Evolutionary conservation across 2,888 invertebrate genomes (phyloP), one percentile per base, ranked within the genome.

Genomic region (Smittia sp.): DNA sequence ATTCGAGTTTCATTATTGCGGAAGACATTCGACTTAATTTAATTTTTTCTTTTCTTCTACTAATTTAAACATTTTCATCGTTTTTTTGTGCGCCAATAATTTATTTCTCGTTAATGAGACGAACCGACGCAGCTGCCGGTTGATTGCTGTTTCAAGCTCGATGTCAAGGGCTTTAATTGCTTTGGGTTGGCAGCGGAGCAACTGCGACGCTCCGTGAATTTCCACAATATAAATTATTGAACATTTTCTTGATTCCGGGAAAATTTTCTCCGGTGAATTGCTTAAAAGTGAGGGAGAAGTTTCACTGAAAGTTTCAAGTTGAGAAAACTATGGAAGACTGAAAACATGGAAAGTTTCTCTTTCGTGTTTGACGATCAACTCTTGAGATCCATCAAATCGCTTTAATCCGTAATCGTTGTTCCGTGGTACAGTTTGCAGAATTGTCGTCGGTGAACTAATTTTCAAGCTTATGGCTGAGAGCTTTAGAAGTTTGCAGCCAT

Each of bases 241-340:
- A 9, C 58, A 58, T 58, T 58, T 58, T 46, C 22, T 58, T 15
- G n/a, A 58, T 22, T 58, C 58, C 58, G 20, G 58, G 58, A 58
- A 58, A 58, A 58, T 22, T 9, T 58, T 58, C 58, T 7, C 58
- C 58, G 58, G 58, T 22, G 58, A 58, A 13, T 58, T 58, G 58
- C 58, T 58, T 52, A 58, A 58, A 46, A 22, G 22, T 18, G 13
- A 58, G 58, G 2, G 20, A 58, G 18, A 22, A 58, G 58, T 58
- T 46, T 46, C 15, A 32, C 9, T 32, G 32, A 46, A 15, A 46
- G 46, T n/a, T 46, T 58, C 22, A 58, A 22, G 58, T 58, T 46
- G 46, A 58, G 58, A 58, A 15, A 52, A 58, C 58, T n/a, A 20
- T 58, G 58, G 22, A 58, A 58, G 58, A 22, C 46, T 58, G 22